phyloP scores from a whole-genome alignment of 2,113 vertebrate species.

The Oreocharis arfaki region DNA sequence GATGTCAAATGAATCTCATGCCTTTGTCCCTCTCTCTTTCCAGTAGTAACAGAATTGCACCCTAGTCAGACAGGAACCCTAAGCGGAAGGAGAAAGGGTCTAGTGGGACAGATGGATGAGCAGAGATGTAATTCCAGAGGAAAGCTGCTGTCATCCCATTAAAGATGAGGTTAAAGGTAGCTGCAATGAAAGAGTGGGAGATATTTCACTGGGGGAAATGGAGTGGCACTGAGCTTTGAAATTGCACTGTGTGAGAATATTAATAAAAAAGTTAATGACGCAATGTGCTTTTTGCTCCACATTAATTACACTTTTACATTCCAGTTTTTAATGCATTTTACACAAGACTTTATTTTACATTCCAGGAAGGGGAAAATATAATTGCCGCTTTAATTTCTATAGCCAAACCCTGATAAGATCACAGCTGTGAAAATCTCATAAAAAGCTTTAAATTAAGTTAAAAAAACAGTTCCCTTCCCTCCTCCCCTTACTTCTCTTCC shows the following conservation, averaged over 20 bases:
- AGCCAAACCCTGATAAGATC: constrained; percentile 71
- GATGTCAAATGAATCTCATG: not conserved
- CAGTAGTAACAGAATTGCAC: not conserved
- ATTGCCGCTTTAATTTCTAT: constrained; percentile 73
- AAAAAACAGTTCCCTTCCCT: constrained; percentile 62
- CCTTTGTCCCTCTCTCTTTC: not conserved
- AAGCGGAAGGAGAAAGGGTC: not conserved
- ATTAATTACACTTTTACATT: constrained; percentile 76
- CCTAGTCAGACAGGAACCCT: not conserved
- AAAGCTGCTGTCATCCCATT: constrained; percentile 66
- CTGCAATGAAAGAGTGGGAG: constrained; percentile 67
- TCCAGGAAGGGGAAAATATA: constrained; percentile 71
- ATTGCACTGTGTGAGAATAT: constrained; percentile 72
- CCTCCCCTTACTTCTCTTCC: constrained; percentile 45
- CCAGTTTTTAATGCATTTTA: constrained; percentile 72
- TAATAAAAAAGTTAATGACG: constrained; percentile 76
- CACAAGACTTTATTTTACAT: constrained; percentile 72
- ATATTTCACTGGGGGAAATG: constrained; percentile 73
- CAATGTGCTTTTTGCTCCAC: constrained; percentile 75
- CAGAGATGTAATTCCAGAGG: constrained; percentile 64
- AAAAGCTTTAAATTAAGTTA: constrained; percentile 72
- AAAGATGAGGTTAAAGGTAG: constrained; percentile 73
- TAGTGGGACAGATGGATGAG: constrained; percentile 61
- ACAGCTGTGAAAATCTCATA: constrained; percentile 74
- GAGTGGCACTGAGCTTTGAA: constrained; percentile 73